Conservation (phyloP, 2,113 vertebrate species). For the Halcyon malimbica region DNA sequence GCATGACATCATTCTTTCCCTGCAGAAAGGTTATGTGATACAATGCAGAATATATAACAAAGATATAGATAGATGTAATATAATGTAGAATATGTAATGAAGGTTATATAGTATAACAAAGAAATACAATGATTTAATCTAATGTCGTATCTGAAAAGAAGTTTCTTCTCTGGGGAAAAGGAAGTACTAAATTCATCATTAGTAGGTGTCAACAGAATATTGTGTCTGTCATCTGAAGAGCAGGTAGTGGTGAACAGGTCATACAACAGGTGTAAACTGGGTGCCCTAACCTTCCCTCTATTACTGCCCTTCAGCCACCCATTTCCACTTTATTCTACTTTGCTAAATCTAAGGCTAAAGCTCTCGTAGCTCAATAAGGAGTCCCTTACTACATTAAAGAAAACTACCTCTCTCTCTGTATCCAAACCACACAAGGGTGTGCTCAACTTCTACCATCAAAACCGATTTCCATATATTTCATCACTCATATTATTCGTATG, state of each 20-base stretch:
- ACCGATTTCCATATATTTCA: slow-evolving; percentile 10
- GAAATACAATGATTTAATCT: neutral
- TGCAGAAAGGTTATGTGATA: neutral
- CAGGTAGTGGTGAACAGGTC: neutral
- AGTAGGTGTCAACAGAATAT: neutral
- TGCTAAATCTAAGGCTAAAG: neutral
- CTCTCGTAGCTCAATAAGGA: neutral
- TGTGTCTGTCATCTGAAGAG: neutral
- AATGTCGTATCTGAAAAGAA: neutral
- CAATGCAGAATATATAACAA: neutral
- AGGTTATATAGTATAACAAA: neutral
- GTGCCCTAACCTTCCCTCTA: neutral
- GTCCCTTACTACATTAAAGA: neutral
- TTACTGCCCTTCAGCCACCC: neutral
- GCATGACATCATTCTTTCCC: neutral
- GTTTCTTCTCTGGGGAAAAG: neutral
- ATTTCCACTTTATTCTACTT: neutral
- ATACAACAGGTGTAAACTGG: fast-evolving
- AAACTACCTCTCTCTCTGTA: neutral
- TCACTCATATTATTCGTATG: neutral
- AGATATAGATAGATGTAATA: neutral
- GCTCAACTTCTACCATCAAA: neutral
- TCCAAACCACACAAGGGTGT: neutral
- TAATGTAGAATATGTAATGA: neutral
- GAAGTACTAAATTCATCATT: neutral